Percentiles rank a stretch among this genome's conserved stretches.
Conservation (phyloP, 2,113 vertebrate species). For the Nesospiza acunhae region DNA sequence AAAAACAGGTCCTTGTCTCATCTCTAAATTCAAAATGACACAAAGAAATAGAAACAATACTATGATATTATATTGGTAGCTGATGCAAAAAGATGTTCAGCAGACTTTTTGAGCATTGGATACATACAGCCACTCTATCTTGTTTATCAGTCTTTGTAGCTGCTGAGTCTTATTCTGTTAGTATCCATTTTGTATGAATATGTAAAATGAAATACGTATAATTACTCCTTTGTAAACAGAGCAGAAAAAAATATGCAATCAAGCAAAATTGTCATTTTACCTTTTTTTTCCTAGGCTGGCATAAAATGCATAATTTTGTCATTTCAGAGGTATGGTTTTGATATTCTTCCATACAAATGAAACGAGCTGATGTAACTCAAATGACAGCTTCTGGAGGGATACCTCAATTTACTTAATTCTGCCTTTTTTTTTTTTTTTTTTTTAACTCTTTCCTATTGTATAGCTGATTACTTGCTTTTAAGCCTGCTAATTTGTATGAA, state of each 20-base stretch:
- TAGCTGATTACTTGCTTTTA: not conserved
- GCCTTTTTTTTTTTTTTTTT: not conserved
- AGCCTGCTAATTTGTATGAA: not conserved
- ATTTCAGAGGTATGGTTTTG: not conserved
- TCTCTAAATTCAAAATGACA: not conserved
- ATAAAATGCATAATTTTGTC: not conserved
- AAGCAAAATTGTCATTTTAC: not conserved
- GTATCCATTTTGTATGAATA: not conserved
- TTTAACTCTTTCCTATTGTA: not conserved
- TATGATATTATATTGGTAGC: not conserved
- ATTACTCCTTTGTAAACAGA: not conserved
- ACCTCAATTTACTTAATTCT: not conserved
- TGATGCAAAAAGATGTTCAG: not conserved
- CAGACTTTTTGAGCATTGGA: not conserved
- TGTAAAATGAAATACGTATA: not conserved
- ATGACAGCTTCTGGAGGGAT: not conserved
- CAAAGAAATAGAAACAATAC: not conserved
- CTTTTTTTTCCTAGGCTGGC: not conserved
- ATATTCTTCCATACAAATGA: not conserved
- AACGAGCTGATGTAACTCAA: not conserved
- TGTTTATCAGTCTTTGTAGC: not conserved
- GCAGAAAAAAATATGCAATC: not conserved
- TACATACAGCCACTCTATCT: not conserved
- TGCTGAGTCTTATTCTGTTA: not conserved
- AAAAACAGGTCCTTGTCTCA: not conserved